These are phyloP conservation scores for Catharus ustulatus DNA, from an alignment of 2,797 vertebrate species.

Conservation along the genomic window DNA sequence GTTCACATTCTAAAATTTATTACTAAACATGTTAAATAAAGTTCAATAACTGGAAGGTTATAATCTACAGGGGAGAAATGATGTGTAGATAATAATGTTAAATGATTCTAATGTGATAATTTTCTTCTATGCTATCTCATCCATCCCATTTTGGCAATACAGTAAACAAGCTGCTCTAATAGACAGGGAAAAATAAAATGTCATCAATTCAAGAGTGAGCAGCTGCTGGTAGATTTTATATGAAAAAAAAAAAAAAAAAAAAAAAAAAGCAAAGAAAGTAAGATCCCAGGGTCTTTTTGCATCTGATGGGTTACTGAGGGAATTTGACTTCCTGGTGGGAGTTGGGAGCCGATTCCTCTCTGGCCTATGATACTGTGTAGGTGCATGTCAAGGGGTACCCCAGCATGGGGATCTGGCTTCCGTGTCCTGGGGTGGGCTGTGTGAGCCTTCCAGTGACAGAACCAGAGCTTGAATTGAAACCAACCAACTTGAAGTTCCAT, in stretches of 20 bases:
- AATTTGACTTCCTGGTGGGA: neutral
- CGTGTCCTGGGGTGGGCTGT: neutral
- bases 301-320: neutral
- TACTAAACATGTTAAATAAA: constrained; percentile 42
- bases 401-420: neutral
- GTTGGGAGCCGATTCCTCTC: neutral
- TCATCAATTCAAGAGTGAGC: constrained; percentile 20
- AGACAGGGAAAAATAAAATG: constrained; percentile 45
- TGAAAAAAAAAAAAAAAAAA: neutral
- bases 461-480: neutral
- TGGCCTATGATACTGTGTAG: neutral
- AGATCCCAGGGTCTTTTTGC: neutral
- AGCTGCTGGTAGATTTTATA: constrained; percentile 22
- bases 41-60: constrained; percentile 43
- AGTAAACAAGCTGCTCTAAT: constrained; percentile 38
- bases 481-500: neutral
- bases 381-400: accelerated
- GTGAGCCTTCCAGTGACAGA: neutral
- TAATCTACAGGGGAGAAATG: constrained; percentile 57
- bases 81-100: constrained; percentile 12
- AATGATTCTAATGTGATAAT: constrained; percentile 34
- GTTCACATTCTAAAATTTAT: constrained; percentile 38
- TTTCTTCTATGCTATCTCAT: constrained; percentile 37
- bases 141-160: constrained; percentile 39
- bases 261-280: neutral